Conservation (phyloP, 2,888 invertebrate genomes). For the Mesorhabditis spiculigera region DNA sequence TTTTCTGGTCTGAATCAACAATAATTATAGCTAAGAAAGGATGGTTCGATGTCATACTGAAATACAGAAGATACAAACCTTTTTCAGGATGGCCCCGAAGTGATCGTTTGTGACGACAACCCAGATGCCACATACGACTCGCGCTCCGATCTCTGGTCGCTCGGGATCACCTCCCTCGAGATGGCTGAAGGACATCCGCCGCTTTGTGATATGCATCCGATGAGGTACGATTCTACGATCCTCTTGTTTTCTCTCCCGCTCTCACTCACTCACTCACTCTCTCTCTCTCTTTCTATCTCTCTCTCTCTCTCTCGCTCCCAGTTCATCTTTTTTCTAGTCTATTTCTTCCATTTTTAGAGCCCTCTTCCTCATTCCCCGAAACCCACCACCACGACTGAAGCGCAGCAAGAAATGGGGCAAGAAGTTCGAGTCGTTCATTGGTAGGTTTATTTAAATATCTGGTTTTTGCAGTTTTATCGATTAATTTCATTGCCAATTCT, state of each 20-base stretch:
- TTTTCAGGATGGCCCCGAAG: conserved; percentile 90
- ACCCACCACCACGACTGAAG: conserved; percentile 93
- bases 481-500: neutral
- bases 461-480: neutral
- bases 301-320: too few species aligned
- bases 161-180: conserved; percentile 88
- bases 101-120: conserved; percentile 99
- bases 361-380: conserved; percentile 64
- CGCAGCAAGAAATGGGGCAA: conserved; percentile 68
- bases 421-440: conserved; percentile 91
- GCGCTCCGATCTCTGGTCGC: conserved; percentile 67
- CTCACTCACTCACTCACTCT: too few species aligned
- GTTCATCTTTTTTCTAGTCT: too few species aligned
- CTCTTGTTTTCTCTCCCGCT: too few species aligned
- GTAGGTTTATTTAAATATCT: conserved; percentile 10
- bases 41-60: too few species aligned
- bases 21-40: too few species aligned
- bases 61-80: too few species aligned
- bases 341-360: conserved; percentile 72
- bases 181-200: conserved; percentile 83
- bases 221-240: conserved; percentile 71
- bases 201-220: conserved; percentile 97
- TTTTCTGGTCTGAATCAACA: too few species aligned
- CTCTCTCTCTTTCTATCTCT: too few species aligned
- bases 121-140: conserved; percentile 98